A percentile compares a stretch with the other conserved stretches of the same genome.
These are phyloP conservation scores for Panzeria rudis DNA, from an alignment of 2,888 invertebrate species.

Conservation along the genomic window DNA sequence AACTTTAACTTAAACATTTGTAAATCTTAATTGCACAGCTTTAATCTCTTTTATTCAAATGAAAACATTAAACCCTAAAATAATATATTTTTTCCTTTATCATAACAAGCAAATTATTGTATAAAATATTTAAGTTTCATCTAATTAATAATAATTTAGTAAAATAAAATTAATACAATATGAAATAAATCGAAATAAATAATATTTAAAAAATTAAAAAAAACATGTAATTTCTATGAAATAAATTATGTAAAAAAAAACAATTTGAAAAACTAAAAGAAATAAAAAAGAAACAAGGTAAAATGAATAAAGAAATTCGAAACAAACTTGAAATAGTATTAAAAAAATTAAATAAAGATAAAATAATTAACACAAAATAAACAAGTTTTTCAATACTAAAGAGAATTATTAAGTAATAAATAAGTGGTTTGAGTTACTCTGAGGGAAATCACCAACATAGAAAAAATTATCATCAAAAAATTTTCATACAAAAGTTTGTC, in stretches of 20 bases:
- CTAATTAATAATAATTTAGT: slow-evolving; percentile 56
- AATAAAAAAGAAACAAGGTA: slow-evolving; percentile 65
- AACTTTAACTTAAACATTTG: slow-evolving; percentile 3
- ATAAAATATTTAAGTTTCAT: slow-evolving; percentile 65
- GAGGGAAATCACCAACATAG: no score
- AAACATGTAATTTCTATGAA: slow-evolving; percentile 79
- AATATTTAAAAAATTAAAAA: slow-evolving; percentile 66
- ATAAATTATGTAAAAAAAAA: slow-evolving; percentile 76
- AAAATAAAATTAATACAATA: slow-evolving; percentile 60
- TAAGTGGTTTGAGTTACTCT: no score
- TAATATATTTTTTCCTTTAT: slow-evolving; percentile 2
- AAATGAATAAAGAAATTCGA: slow-evolving; percentile 75
- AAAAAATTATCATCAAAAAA: no score
- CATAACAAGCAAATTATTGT: slow-evolving; percentile 7
- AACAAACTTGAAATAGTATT: slow-evolving; percentile 75
- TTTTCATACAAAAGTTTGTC: no score
- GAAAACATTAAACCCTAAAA: slow-evolving; percentile 27
- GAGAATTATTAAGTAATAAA: not conserved
- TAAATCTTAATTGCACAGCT: slow-evolving; percentile 45
- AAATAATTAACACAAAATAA: slow-evolving; percentile 39
- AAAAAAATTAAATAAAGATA: slow-evolving; percentile 52
- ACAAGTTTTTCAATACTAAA: not conserved
- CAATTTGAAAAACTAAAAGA: slow-evolving; percentile 69
- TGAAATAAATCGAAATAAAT: slow-evolving; percentile 32
- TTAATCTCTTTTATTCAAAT: slow-evolving; percentile 24